These are phyloP conservation scores for Phlogophora meticulosa DNA, from an alignment of 2,888 invertebrate genomes.

Conservation along the genomic window DNA sequence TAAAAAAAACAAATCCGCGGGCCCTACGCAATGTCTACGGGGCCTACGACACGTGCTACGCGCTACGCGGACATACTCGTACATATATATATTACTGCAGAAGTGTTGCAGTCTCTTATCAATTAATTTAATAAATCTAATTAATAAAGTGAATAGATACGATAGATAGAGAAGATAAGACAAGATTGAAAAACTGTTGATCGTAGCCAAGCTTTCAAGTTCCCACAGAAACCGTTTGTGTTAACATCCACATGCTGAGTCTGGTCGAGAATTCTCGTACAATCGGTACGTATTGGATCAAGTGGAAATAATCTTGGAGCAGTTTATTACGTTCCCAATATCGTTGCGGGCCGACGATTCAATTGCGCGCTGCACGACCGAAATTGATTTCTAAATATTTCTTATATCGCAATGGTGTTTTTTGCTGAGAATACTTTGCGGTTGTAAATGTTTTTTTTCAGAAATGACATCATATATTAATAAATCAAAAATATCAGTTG, in stretches of 20 bases:
- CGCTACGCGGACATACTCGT: neutral
- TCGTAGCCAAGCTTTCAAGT: conserved; percentile 23
- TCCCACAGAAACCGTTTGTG: conserved; percentile 41
- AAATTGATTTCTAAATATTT: conserved; percentile 81
- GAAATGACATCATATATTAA: neutral
- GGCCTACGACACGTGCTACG: neutral
- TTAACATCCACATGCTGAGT: conserved; percentile 56
- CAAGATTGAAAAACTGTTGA: conserved; percentile 36
- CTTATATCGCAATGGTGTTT: conserved; percentile 58
- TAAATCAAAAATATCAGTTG: no score
- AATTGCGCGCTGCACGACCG: conserved; percentile 70
- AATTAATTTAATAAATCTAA: no score
- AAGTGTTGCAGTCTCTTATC: no score
- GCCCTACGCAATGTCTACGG: conserved; percentile 1
- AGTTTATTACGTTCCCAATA: conserved; percentile 86
- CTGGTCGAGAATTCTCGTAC: conserved; percentile 55
- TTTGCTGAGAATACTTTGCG: conserved; percentile 16
- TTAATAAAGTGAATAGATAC: no score
- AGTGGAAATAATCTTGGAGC: conserved; percentile 81
- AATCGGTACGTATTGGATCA: conserved; percentile 74
- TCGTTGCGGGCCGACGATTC: conserved; percentile 70
- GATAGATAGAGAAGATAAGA: no score
- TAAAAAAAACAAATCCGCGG: neutral
- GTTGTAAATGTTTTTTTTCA: neutral
- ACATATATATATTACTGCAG: no score